Base-by-base conservation (phyloP, 2,888 invertebrate genomes). In the Maniola hyperantus region DNA sequence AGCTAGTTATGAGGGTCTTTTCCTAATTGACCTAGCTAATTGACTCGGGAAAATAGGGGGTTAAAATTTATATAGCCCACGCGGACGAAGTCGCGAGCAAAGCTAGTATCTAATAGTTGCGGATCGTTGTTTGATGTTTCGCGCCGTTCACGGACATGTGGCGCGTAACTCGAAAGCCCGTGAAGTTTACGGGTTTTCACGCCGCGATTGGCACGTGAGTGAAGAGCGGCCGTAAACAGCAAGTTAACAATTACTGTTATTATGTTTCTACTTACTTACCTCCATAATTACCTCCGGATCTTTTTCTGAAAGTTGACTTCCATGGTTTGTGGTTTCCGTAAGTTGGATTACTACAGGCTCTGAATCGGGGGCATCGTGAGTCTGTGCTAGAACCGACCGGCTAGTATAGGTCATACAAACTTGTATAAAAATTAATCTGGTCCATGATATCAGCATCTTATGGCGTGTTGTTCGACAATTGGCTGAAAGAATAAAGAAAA, bases 221-320 rank as follows among this genome's bases (percentile, higher is more conserved):
- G 26, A 26, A 26, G 26, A 26, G 26, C 26, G 26, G 26, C 2
- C 26, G 26, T 26, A 18, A 60, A 18, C 10, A 60, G 34, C 15
- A 36, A 20, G 18, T 39, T 18, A 42, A 62, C 62, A 34, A 54
- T 26, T 26, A 26, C 54, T 18, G 54, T 55, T 15, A 55, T 55
- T 55, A 63, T 18, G 11, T 33, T 50, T 33, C 18, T 34, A 36
- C 46, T 34, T 39, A 61, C 36, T 18, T 13, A 20, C 10, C 11
- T 10, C 11, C 10, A 46, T 55, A 64, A 55, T 64, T 65, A 70
- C 70, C 63, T 71, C 63, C n/a, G 50, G 46, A 50, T 59, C 67
- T 46, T 55, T 67, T 46, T 71, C 66, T 60, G 71, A 70, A 11
- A 71, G 66, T 58, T 71, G 70, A 55, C 62, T 67, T 36, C 66